Percentiles rank a stretch among this genome's conserved stretches.
Conservation (phyloP, 2,888 invertebrate species). For the Ormyrus pomaceus region DNA sequence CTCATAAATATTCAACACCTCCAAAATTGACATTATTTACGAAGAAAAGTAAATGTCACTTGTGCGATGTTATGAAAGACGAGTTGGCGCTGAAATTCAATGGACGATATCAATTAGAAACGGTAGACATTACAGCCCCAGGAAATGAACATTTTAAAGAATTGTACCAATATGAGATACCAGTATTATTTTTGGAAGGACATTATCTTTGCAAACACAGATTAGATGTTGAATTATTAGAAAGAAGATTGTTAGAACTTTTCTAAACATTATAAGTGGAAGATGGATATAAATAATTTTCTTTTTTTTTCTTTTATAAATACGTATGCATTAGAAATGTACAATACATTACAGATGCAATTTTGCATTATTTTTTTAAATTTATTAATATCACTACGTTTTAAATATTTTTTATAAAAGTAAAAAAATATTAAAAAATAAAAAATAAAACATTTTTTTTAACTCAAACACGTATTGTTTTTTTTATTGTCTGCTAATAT, state of each 20-base stretch:
- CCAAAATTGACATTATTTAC: slow-evolving; percentile 89
- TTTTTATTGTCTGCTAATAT: no score
- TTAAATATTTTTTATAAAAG: no score
- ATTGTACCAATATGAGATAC: slow-evolving; percentile 89
- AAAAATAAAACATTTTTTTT: no score
- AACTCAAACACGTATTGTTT: no score
- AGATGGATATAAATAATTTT: neutral
- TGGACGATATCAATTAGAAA: slow-evolving; percentile 81
- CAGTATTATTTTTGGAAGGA: slow-evolving; percentile 90
- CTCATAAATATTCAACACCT: slow-evolving; percentile 64
- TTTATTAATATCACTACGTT: no score
- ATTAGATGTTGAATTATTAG: slow-evolving; percentile 80
- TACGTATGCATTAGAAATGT: neutral
- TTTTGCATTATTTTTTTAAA: no score
- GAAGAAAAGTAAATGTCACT: slow-evolving; percentile 84
- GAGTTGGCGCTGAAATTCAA: slow-evolving; percentile 80
- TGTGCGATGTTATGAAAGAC: slow-evolving; percentile 88
- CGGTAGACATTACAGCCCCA: slow-evolving; percentile 85
- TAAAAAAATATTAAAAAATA: neutral
- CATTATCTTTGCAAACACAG: slow-evolving; percentile 88
- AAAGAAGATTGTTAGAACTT: slow-evolving; percentile 75
- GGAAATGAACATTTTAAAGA: slow-evolving; percentile 85
- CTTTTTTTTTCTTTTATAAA: neutral
- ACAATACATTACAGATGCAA: no score
- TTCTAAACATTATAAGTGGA: neutral